Percentiles rank a stretch among this genome's conserved stretches.
phyloP scores from a whole-genome alignment of 1,140 invertebrate species.

The Pemphigus obesinymphae region DNA sequence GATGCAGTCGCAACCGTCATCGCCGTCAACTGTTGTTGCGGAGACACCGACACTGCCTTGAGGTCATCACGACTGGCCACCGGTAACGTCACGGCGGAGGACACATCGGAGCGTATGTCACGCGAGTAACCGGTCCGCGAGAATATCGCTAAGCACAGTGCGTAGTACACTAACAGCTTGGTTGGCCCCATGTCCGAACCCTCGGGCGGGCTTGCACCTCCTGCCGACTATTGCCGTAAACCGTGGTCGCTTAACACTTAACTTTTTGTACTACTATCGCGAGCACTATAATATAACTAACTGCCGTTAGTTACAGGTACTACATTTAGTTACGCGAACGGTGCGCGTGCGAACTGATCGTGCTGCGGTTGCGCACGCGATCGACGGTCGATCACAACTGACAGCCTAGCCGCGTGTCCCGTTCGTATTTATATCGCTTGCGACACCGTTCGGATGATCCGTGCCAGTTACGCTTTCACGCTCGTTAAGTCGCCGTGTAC shows the following conservation, averaged over 20 bases:
- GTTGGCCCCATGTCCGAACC: not conserved
- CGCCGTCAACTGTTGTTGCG: no score
- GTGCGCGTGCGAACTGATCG: not conserved
- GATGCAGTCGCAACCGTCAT: not conserved
- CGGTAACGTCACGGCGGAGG: no score
- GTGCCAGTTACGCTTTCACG: slow-evolving; percentile 32
- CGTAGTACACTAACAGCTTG: not conserved
- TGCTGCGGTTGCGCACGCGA: not conserved
- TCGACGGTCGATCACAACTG: slow-evolving; percentile 26
- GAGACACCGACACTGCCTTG: not conserved
- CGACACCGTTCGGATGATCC: slow-evolving; percentile 29
- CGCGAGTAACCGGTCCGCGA: not conserved
- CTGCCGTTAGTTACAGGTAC: no score
- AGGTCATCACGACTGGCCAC: not conserved
- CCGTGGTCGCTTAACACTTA: not conserved
- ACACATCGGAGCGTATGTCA: not conserved
- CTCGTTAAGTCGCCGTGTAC: not conserved
- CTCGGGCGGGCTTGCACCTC: no score
- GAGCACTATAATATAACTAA: not conserved
- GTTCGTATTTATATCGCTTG: slow-evolving; percentile 34
- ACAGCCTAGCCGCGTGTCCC: not conserved
- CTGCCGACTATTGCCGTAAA: not conserved
- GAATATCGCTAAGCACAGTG: slow-evolving; percentile 7
- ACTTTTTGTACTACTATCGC: not conserved
- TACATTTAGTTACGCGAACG: not conserved